These are phyloP conservation scores for Bursaphelenchus mucronatus DNA, from an alignment of 1,140 invertebrate species.

Conservation along the genomic window DNA sequence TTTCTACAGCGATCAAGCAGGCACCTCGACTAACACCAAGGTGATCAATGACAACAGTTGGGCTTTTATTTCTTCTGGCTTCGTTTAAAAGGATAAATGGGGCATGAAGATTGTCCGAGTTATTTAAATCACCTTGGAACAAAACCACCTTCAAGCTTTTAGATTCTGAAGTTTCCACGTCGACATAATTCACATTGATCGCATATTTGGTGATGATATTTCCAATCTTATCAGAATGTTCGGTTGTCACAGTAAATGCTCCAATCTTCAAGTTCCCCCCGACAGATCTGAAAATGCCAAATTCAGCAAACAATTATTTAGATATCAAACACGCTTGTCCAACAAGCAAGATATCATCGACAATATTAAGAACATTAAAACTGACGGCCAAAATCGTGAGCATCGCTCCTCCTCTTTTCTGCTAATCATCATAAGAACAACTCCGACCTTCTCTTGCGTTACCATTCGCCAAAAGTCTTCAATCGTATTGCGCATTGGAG, in stretches of 20 bases:
- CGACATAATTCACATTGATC: no score
- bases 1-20: conserved; percentile 48
- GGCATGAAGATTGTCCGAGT: conserved; percentile 47
- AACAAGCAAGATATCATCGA: no score
- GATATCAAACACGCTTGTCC: neutral
- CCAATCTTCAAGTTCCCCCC: no score
- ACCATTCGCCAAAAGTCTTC: conserved; percentile 65
- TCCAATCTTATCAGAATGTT: no score
- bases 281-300: no score
- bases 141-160: neutral
- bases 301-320: no score
- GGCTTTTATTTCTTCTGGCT: conserved; percentile 37
- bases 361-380: neutral
- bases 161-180: no score
- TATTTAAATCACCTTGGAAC: conserved; percentile 55
- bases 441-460: conserved; percentile 63
- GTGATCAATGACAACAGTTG: conserved; percentile 52
- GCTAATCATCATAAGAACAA: conserved; percentile 64
- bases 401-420: conserved; percentile 39
- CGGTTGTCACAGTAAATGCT: conserved; percentile 32
- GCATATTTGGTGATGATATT: no score
- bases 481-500: conserved; percentile 62
- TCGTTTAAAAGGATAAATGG: conserved; percentile 50
- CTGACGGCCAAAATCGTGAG: conserved; percentile 49
- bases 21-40: conserved; percentile 57